Conservation (phyloP, 2,797 vertebrate species). For the Phoebastria nigripes region DNA sequence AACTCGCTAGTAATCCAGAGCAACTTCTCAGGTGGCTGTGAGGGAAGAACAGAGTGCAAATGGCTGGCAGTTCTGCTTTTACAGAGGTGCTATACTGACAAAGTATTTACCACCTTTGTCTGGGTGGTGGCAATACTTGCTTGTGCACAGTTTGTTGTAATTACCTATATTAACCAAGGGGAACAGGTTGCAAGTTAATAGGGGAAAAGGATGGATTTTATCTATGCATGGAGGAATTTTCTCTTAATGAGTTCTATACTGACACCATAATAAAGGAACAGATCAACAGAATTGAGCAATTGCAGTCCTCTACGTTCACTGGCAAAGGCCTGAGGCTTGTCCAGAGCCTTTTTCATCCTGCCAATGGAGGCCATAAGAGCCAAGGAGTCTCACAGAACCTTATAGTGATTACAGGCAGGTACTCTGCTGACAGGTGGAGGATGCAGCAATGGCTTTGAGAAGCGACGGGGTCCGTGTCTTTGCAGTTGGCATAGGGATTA, state of each 20-base stretch:
- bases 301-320: slow-evolving; percentile 53
- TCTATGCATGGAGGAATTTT: slow-evolving; percentile 68
- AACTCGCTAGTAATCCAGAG: not conserved
- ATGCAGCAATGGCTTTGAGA: slow-evolving; percentile 66
- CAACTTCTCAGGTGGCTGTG: not conserved
- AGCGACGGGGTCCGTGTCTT: slow-evolving; percentile 72
- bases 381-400: slow-evolving; percentile 75
- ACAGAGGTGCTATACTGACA: not conserved
- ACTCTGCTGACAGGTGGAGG: slow-evolving; percentile 72
- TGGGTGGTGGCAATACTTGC: not conserved
- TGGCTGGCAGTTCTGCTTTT: not conserved
- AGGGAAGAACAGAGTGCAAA: not conserved
- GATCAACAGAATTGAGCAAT: slow-evolving; percentile 64
- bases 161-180: not conserved
- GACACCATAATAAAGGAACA: slow-evolving; percentile 29
- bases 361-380: slow-evolving; percentile 68
- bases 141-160: not conserved
- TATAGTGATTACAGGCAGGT: slow-evolving; percentile 82
- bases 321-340: slow-evolving; percentile 73
- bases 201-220: not conserved
- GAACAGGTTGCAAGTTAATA: not conserved
- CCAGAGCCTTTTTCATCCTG: slow-evolving; percentile 71
- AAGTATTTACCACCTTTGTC: not conserved
- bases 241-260: slow-evolving; percentile 65
- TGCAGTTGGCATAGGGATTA: slow-evolving; percentile 75